Evolutionary conservation across 2,888 invertebrate species (phyloP).

Genomic region (Patella ulyssiponensis): DNA sequence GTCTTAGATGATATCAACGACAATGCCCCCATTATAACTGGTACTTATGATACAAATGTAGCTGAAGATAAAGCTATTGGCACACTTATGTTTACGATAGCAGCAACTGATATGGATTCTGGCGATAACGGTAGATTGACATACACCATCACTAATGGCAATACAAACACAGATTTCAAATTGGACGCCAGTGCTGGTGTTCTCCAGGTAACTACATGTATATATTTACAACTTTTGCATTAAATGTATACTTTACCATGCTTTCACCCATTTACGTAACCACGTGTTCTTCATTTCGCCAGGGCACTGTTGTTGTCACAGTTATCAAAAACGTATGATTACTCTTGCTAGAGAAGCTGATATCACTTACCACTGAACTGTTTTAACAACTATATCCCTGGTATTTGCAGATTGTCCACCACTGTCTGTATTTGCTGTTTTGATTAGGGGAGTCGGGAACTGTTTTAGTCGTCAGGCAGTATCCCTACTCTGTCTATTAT

Average conservation of each 20-base stretch:
- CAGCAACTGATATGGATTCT: slow-evolving; percentile 54
- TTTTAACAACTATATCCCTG: no score
- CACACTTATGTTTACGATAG: slow-evolving; percentile 44
- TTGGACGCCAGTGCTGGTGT: slow-evolving; percentile 48
- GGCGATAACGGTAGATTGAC: slow-evolving; percentile 44
- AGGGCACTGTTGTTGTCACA: no score
- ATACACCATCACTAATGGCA: slow-evolving; percentile 54
- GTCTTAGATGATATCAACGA: slow-evolving; percentile 60
- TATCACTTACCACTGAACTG: no score
- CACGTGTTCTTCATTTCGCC: no score
- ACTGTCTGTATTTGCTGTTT: no score
- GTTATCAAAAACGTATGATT: no score
- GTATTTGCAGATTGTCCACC: no score
- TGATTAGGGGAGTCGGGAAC: no score
- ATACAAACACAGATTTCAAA: slow-evolving; percentile 51
- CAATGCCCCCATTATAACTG: slow-evolving; percentile 50
- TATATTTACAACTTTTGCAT: neutral
- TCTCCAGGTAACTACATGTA: slow-evolving; percentile 33
- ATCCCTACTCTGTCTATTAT: no score
- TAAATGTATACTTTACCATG: neutral
- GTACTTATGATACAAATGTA: slow-evolving; percentile 45
- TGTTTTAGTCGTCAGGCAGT: no score
- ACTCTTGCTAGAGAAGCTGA: no score
- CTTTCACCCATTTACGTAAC: no score
- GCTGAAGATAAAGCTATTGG: slow-evolving; percentile 51